Base-by-base conservation (phyloP, 2,797 vertebrate genomes). In the Chanos chanos region DNA sequence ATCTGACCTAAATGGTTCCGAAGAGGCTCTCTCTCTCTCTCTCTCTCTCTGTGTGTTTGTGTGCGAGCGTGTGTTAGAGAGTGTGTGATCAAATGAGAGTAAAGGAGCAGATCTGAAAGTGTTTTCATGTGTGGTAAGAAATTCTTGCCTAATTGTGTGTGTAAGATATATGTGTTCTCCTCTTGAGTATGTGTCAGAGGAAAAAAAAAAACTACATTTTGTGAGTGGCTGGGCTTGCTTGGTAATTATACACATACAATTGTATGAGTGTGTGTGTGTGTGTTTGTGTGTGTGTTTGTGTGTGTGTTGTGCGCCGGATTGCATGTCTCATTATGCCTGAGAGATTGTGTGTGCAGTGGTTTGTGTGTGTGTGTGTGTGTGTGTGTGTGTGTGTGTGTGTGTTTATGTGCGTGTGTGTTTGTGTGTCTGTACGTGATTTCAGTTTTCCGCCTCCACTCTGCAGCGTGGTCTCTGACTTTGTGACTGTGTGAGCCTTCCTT, bases 1-100 rank as follows among this genome's bases (percentile, higher is more conserved):
- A 87, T 87, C 76, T 90, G 89, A 89, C 86, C 88, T 89, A 89
- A 89, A 89, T 89, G 86, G 78, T 85, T 70, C 78, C 81, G 84
- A 85, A 82, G 82, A 83, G 81, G 76, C 48, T 66, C 48, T 63
- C 61, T 61, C n/a, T n/a, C n/a, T n/a, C n/a, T n/a, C n/a, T n/a
- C n/a, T n/a, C n/a, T n/a, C n/a, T n/a, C n/a, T 60, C 34, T 18
- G 22, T 37, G 8, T 55, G 30, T 49, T 53, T 4, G 27, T 37
- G 28, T 39, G 58, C 60, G 55, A 63, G 59, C 58, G 59, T 39
- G 58, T 21, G 67, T 2, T 27, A 53, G 55, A 40, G 28, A 25
- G 49, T 40, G 68, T 61, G 60, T 31, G 55, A n/a, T n/a, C n/a
- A n/a, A n/a, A n/a, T n/a, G n/a, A n/a, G n/a, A n/a, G n/a, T n/a